phyloP scores from a whole-genome alignment of 2,888 invertebrate genomes.

The Ptilodon capucinus region DNA sequence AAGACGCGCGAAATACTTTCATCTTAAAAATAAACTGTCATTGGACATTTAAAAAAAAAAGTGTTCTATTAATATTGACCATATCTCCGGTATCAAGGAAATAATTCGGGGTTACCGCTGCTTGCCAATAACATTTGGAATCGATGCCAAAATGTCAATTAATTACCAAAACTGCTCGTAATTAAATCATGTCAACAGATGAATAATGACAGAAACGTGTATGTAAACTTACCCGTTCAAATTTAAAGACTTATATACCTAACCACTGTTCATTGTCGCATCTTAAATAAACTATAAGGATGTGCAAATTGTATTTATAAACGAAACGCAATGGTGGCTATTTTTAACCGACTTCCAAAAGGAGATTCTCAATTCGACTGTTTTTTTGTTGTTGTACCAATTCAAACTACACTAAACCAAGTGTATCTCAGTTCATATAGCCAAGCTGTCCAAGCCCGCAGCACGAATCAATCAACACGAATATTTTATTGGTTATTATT shows the following conservation, averaged over 20 bases:
- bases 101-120: slow-evolving; percentile 11
- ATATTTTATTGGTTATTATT: background rate
- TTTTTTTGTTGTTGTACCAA: too few species aligned
- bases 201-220: background rate
- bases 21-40: slow-evolving; percentile 1
- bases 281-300: background rate
- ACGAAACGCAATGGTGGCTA: background rate
- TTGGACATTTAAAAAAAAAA: slow-evolving; percentile 1
- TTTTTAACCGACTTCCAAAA: too few species aligned
- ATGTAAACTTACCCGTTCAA: background rate
- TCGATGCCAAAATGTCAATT: slow-evolving; percentile 41
- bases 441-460: too few species aligned
- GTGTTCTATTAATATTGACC: slow-evolving; percentile 2
- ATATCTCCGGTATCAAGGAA: slow-evolving; percentile 5
- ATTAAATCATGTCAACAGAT: slow-evolving; percentile 7
- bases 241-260: too few species aligned
- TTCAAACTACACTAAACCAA: too few species aligned
- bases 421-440: too few species aligned
- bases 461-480: too few species aligned
- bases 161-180: slow-evolving; percentile 2
- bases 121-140: slow-evolving; percentile 34
- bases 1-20: slow-evolving; percentile 2
- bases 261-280: too few species aligned
- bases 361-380: too few species aligned
- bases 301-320: background rate